Conservation (phyloP, 2,113 vertebrate genomes). For the Cyanoliseus patagonus region DNA sequence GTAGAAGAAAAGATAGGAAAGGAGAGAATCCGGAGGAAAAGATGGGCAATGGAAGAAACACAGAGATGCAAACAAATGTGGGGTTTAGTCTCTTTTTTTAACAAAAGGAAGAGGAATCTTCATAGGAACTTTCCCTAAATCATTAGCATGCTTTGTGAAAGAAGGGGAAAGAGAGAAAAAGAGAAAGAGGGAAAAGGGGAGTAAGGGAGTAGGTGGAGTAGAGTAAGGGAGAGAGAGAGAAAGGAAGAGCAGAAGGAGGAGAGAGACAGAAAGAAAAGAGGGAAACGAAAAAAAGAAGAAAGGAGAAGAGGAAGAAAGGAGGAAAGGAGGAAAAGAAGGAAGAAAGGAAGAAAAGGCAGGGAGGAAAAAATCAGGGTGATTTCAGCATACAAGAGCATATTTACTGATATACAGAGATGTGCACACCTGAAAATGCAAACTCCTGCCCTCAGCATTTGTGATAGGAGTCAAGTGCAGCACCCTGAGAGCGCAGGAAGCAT, state of each 20-base stretch:
- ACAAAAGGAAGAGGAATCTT: neutral
- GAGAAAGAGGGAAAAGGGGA: neutral
- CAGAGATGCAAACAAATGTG: neutral
- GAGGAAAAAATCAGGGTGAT: neutral
- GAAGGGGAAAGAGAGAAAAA: neutral
- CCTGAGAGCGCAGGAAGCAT: neutral
- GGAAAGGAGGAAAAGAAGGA: too few species aligned
- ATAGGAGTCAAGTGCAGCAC: neutral
- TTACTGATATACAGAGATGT: neutral
- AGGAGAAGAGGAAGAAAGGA: accelerated
- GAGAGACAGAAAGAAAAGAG: neutral
- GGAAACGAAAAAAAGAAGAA: too few species aligned
- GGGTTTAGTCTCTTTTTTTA: neutral
- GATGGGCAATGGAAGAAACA: neutral
- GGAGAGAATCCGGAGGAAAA: neutral
- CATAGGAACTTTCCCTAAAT: neutral
- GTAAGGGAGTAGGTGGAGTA: neutral
- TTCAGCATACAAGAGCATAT: neutral
- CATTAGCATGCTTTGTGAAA: neutral
- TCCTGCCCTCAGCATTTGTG: neutral
- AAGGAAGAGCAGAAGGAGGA: neutral
- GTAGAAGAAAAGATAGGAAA: neutral
- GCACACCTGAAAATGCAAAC: neutral
- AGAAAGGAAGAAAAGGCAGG: too few species aligned
- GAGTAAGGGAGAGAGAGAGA: neutral